These are phyloP conservation scores for Rhagonycha lutea DNA, from an alignment of 2,888 invertebrate genomes.

Conservation along the genomic window DNA sequence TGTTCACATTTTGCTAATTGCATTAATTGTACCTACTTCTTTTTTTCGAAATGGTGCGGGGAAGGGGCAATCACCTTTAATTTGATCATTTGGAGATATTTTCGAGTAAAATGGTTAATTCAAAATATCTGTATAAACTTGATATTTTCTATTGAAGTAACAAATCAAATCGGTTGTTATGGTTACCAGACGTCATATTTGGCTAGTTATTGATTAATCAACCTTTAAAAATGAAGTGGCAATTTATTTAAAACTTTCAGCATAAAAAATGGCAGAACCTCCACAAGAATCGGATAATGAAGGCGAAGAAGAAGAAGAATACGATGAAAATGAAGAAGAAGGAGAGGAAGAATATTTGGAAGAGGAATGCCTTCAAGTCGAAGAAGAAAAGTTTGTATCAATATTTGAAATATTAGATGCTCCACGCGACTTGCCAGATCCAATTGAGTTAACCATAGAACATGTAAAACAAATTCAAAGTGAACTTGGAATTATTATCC, in stretches of 20 bases:
- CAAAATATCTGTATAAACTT: too few species aligned
- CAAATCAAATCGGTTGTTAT: not conserved
- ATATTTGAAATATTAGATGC: slow-evolving; percentile 49
- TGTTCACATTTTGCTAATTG: too few species aligned
- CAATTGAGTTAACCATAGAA: slow-evolving; percentile 55
- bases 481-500: slow-evolving; percentile 63
- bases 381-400: slow-evolving; percentile 41
- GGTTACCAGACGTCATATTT: not conserved
- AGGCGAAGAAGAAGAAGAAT: not conserved
- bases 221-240: not conserved
- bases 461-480: slow-evolving; percentile 64
- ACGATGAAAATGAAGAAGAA: slow-evolving; percentile 1
- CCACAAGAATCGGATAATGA: not conserved
- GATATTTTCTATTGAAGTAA: too few species aligned
- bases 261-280: not conserved
- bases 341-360: slow-evolving; percentile 6
- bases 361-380: slow-evolving; percentile 38
- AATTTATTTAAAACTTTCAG: not conserved
- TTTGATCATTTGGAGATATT: too few species aligned
- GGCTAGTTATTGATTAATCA: not conserved
- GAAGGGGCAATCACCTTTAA: too few species aligned
- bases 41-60: too few species aligned
- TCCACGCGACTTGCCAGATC: slow-evolving; percentile 46
- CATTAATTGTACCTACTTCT: too few species aligned
- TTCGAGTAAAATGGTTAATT: too few species aligned